phyloP scores from a whole-genome alignment of 2,113 vertebrate genomes.

The Neodontobutis hainanensis region DNA sequence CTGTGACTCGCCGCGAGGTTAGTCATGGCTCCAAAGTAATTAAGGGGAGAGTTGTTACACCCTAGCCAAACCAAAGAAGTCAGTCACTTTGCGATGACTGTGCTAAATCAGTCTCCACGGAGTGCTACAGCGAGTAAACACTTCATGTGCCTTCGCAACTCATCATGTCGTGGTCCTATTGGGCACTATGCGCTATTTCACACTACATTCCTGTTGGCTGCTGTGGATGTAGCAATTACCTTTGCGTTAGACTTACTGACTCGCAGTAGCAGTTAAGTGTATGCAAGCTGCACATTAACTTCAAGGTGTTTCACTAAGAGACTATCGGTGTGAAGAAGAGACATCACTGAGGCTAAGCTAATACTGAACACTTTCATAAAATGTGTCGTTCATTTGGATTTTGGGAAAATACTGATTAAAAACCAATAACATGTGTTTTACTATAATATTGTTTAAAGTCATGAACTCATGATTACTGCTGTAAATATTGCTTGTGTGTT shows the following conservation, averaged over 20 bases:
- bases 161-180: slow-evolving; percentile 77
- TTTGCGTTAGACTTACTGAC: slow-evolving; percentile 75
- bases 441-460: no score
- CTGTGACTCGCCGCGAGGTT: slow-evolving; percentile 72
- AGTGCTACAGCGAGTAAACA: slow-evolving; percentile 76
- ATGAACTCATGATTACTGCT: no score
- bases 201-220: slow-evolving; percentile 72
- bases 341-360: slow-evolving; percentile 24
- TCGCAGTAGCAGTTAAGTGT: slow-evolving; percentile 73
- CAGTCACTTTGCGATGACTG: slow-evolving; percentile 78
- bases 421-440: background rate
- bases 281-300: slow-evolving; percentile 66
- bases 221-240: slow-evolving; percentile 75
- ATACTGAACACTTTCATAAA: slow-evolving; percentile 41
- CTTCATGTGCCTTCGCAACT: slow-evolving; percentile 74
- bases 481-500: no score
- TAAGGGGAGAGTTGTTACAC: slow-evolving; percentile 81
- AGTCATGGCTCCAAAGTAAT: slow-evolving; percentile 80
- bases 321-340: slow-evolving; percentile 36
- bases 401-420: background rate
- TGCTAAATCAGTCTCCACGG: slow-evolving; percentile 76
- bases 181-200: slow-evolving; percentile 76
- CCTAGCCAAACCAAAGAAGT: slow-evolving; percentile 78
- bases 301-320: slow-evolving; percentile 60
- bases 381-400: slow-evolving; percentile 20